Conservation (phyloP, 2,797 vertebrate genomes). For the Chlorospingus flavigularis region DNA sequence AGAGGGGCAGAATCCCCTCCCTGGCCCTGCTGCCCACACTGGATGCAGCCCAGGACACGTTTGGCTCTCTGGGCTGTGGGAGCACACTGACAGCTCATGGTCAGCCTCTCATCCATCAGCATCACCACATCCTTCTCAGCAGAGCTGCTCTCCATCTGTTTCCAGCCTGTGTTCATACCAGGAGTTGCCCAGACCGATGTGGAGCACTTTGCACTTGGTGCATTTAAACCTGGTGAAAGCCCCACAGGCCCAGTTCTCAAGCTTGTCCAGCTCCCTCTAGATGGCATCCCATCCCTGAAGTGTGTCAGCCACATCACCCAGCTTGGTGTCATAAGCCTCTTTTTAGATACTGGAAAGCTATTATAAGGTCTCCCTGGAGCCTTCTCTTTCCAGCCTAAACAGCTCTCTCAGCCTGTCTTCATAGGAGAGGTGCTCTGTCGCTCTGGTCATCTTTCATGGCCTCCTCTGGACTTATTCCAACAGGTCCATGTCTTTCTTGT, state of each 20-base stretch:
- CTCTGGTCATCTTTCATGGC: background rate
- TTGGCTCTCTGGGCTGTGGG: background rate
- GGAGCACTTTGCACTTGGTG: background rate
- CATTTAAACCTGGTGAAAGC: background rate
- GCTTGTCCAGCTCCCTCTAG: background rate
- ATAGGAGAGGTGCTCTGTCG: background rate
- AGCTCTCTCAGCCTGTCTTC: background rate
- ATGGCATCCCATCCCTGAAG: background rate
- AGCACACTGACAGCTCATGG: fast-evolving
- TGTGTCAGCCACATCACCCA: fast-evolving
- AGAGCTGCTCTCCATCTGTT: background rate
- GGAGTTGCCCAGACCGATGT: background rate
- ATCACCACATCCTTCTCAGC: fast-evolving
- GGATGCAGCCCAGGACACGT: fast-evolving
- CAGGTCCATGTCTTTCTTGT: background rate
- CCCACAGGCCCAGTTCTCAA: background rate
- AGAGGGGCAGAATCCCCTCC: background rate
- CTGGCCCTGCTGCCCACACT: background rate
- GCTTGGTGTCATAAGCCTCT: background rate
- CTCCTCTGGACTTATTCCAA: background rate
- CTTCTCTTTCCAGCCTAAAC: background rate
- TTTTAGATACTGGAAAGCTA: background rate
- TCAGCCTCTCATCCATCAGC: background rate
- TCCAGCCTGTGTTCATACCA: fast-evolving
- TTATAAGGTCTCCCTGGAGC: background rate